phyloP scores from a whole-genome alignment of 92 coral and sea anemone genomes.

The Epizoanthus ramosus region DNA sequence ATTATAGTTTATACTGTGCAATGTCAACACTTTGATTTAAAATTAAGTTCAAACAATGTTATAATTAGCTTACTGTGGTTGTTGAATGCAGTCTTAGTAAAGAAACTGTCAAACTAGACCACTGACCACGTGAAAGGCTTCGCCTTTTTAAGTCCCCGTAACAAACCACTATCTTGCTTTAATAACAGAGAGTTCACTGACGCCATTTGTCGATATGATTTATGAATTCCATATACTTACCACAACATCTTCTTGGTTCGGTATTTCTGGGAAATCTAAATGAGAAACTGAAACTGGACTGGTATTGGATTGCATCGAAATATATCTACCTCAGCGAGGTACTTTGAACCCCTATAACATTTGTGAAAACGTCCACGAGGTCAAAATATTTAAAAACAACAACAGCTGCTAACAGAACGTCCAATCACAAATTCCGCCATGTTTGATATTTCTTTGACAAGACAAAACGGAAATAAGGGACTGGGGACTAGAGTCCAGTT shows the following conservation, averaged over 20 bases:
- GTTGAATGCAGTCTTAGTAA: too few species aligned
- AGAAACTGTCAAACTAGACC: background rate
- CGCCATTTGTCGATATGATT: background rate
- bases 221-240: constrained; percentile 46
- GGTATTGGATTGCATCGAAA: constrained; percentile 73
- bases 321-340: background rate
- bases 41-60: too few species aligned
- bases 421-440: constrained; percentile 51
- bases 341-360: background rate
- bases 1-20: too few species aligned
- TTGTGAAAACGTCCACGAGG: background rate
- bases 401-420: constrained; percentile 1
- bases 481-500: constrained; percentile 1
- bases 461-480: background rate
- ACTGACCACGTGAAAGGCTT: background rate
- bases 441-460: constrained; percentile 14
- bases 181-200: too few species aligned
- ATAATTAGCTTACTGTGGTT: too few species aligned
- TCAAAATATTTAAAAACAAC: background rate
- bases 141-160: background rate
- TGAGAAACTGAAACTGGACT: constrained; percentile 57
- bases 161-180: too few species aligned
- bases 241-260: constrained; percentile 86
- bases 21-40: too few species aligned
- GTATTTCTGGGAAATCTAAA: constrained; percentile 90